phyloP scores from a whole-genome alignment of 2,113 vertebrate species.

The Neomonachus schauinslandi region DNA sequence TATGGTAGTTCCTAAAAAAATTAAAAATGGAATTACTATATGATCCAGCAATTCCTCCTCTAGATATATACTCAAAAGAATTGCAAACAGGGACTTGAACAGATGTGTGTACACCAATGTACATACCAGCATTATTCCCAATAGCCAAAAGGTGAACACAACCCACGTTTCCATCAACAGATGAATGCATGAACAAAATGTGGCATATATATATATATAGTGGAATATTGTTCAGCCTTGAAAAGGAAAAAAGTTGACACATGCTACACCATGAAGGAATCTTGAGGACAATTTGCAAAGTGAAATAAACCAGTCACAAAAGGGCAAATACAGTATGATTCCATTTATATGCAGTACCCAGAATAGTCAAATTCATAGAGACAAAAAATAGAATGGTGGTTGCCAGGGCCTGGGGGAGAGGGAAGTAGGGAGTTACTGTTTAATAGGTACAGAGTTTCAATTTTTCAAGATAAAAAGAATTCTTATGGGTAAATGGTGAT shows the following conservation, averaged over 20 bases:
- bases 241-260: not conserved
- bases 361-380: not conserved
- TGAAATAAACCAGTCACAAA: conserved; percentile 9
- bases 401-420: not conserved
- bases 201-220: not conserved
- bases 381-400: not conserved
- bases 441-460: not conserved
- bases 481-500: not conserved
- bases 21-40: not conserved
- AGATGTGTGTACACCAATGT: not conserved
- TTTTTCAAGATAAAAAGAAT: not conserved
- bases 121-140: not conserved
- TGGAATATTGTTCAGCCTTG: not conserved
- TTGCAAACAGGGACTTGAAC: not conserved
- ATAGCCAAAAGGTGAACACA: not conserved
- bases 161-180: not conserved
- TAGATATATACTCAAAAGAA: not conserved
- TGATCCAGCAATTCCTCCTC: not conserved
- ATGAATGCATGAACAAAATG: not conserved
- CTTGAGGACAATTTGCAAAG: not conserved
- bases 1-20: not conserved
- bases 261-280: not conserved
- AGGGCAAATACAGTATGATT: not conserved
- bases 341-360: not conserved
- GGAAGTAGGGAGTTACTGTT: not conserved